phyloP scores from a whole-genome alignment of 2,888 invertebrate genomes.

The Aphidoletes aphidimyza region DNA sequence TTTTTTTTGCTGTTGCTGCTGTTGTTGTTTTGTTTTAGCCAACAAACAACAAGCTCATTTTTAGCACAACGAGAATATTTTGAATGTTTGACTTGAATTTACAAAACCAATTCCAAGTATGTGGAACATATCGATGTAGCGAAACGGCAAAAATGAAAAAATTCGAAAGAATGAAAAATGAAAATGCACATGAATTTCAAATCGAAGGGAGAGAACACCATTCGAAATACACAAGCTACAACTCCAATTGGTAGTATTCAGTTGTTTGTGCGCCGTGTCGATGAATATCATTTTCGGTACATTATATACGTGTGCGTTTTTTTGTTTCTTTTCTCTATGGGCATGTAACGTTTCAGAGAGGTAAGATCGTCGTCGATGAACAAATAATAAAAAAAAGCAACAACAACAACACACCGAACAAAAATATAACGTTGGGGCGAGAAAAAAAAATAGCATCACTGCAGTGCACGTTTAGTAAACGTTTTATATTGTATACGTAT shows the following conservation, averaged over 20 bases:
- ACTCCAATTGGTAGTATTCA: too few species aligned
- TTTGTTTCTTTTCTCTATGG: too few species aligned
- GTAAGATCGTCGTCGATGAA: not conserved
- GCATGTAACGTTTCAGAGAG: not conserved
- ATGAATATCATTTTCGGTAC: slow-evolving; percentile 13
- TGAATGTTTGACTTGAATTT: not conserved
- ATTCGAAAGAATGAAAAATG: too few species aligned
- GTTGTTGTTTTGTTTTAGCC: too few species aligned
- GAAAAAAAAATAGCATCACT: not conserved
- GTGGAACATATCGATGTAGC: slow-evolving; percentile 27
- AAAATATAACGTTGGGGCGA: too few species aligned
- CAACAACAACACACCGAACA: not conserved
- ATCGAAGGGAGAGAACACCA: not conserved
- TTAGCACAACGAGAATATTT: not conserved
- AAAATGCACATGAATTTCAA: too few species aligned
- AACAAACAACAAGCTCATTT: not conserved
- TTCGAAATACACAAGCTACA: too few species aligned
- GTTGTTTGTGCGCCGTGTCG: slow-evolving; percentile 19
- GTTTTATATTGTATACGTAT: slow-evolving; percentile 1
- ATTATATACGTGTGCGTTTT: too few species aligned
- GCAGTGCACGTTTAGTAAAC: slow-evolving; percentile 31
- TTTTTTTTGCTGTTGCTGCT: too few species aligned
- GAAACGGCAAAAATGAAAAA: too few species aligned
- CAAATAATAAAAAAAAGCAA: not conserved
- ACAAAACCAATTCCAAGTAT: slow-evolving; percentile 1